Base-by-base conservation (phyloP, 2,113 vertebrate species). In the Sinocyclocheilus grahami region DNA sequence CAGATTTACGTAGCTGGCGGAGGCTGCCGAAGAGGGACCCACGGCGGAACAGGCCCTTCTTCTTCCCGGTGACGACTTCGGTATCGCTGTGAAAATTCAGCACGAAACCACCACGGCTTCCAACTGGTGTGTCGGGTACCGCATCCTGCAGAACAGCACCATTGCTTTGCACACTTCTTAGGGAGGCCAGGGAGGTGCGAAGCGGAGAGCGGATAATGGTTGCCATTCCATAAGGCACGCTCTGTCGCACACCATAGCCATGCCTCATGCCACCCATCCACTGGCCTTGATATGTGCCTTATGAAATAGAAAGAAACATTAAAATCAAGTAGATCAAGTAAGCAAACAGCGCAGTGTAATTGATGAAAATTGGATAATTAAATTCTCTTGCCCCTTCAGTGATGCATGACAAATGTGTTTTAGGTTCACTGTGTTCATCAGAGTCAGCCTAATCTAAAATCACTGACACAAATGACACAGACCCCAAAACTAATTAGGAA, bases 261-360 rank as follows among this genome's bases (percentile, higher is more conserved):
- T 99, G 98, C 3, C 98, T 96, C 97, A 99, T 98, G 85, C 98
- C 98, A 75, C 97, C 98, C 94, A 97, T 97, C 98, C 98, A 99
- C 78, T 99, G 98, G 87, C 98, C 98, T 93, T 99, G 98, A 95
- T 99, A 99, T 8, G 98, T 99, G 94, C 98, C 98, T 99, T 84
- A 86, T 33, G 83, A 67, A 86, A 72, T 83, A 37, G 69, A 77
- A 81, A 39, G 37, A 20, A 86, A 78, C 20, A 37, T 72, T 72
- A 72, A 87, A 22, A 77, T n/a, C 9, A 2, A n/a, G 75, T 80
- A 53, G 13, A 48, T 22, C 60, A 85, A 60, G 30, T 62, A 14
- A 46, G 62, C 39, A 11, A 60, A 82, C 60, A 48, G 33, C 11
- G 4, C 18, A 22, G 58, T n/a, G 58, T 10, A n/a, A 62, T 9